Conservation (phyloP, 2,113 vertebrate species). For the Lagenorhynchus albirostris region DNA sequence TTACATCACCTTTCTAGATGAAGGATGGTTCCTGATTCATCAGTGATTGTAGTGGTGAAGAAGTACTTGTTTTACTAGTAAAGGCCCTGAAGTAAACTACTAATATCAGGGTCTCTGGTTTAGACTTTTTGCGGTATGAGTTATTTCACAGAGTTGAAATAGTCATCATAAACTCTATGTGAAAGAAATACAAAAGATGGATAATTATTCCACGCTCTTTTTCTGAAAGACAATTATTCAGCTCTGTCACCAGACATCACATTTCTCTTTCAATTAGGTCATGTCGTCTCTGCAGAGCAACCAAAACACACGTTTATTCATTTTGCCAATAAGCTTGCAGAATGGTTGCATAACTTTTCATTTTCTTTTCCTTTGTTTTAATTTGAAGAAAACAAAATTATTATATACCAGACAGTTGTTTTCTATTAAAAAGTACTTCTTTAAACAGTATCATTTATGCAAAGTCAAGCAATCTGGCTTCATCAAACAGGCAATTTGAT, state of each 20-base stretch:
- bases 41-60: background rate
- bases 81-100: background rate
- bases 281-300: conserved; percentile 62
- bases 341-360: conserved; percentile 39
- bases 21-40: conserved; percentile 8
- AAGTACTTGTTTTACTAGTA: conserved; percentile 13
- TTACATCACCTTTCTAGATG: background rate
- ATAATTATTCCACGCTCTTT: conserved; percentile 69
- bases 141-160: conserved; percentile 61
- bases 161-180: conserved; percentile 65
- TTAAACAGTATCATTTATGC: conserved; percentile 26
- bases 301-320: conserved; percentile 24
- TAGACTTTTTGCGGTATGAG: background rate
- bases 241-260: conserved; percentile 36
- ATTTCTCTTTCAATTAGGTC: conserved; percentile 61
- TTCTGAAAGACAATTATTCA: conserved; percentile 64
- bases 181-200: conserved; percentile 42
- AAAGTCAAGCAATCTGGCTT: conserved; percentile 41
- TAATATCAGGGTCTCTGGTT: background rate
- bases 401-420: conserved; percentile 40
- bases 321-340: conserved; percentile 35
- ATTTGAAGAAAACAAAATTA: conserved; percentile 44
- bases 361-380: conserved; percentile 10
- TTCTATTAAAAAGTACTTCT: conserved; percentile 36
- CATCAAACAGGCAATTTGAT: conserved; percentile 25